Conservation (phyloP, 2,888 invertebrate species). For the Lasioglossum morio region DNA sequence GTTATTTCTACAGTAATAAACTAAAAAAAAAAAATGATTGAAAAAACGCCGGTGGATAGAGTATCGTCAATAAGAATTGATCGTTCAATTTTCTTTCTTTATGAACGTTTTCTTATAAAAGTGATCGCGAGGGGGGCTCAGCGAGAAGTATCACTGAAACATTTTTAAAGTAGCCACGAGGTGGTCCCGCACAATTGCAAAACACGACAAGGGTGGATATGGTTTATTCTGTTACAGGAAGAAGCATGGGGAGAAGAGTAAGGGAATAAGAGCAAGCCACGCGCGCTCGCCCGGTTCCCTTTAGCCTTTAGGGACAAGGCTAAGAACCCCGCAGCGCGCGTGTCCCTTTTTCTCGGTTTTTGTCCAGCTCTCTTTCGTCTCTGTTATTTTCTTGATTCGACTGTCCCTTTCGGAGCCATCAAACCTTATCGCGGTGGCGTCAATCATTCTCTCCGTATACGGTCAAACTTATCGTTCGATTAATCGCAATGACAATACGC, state of each 20-base stretch:
- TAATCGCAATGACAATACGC: conserved; percentile 79
- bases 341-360: conserved; percentile 58
- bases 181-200: conserved; percentile 33
- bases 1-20: too few relatives aligned
- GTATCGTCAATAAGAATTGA: not conserved
- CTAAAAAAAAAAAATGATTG: too few relatives aligned
- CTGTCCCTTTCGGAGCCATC: conserved; percentile 69
- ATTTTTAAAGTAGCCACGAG: conserved; percentile 25
- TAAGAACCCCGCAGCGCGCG: conserved; percentile 56
- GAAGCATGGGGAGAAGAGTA: conserved; percentile 10
- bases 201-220: conserved; percentile 44
- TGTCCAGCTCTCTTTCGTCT: conserved; percentile 54
- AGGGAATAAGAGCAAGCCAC: conserved; percentile 22
- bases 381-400: conserved; percentile 61
- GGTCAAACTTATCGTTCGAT: conserved; percentile 78
- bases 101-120: not conserved
- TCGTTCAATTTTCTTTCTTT: not conserved
- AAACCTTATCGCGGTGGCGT: conserved; percentile 78
- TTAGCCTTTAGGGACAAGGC: conserved; percentile 58
- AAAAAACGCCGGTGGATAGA: not conserved
- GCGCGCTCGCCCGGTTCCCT: conserved; percentile 34
- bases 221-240: conserved; percentile 49
- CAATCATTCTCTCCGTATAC: conserved; percentile 75
- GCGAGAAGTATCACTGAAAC: not conserved
- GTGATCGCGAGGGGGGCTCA: not conserved